Percentiles rank a stretch among this genome's conserved stretches.
These are phyloP conservation scores for Cyrtonyx montezumae DNA, from an alignment of 2,113 vertebrate species.

Conservation along the genomic window DNA sequence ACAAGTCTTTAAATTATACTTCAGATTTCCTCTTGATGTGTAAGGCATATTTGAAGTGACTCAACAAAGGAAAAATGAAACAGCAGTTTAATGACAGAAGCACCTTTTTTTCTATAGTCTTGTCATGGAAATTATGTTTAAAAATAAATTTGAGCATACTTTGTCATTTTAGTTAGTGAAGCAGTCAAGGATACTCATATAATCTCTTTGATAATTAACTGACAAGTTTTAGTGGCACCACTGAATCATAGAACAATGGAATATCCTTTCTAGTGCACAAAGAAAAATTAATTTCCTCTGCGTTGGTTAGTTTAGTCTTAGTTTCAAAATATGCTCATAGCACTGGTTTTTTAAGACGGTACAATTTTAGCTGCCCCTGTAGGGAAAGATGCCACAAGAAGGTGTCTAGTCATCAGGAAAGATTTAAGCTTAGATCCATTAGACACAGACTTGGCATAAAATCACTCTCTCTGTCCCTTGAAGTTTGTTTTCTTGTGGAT, in stretches of 20 bases:
- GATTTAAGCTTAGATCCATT: neutral
- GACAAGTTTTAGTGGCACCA: constrained; percentile 46
- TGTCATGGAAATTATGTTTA: constrained; percentile 55
- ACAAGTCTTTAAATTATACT: neutral
- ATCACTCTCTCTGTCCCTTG: neutral
- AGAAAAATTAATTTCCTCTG: constrained; percentile 7
- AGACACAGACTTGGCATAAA: neutral
- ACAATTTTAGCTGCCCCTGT: neutral
- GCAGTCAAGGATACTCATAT: constrained; percentile 48
- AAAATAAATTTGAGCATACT: constrained; percentile 64
- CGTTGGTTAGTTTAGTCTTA: constrained; percentile 10
- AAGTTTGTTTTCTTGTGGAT: neutral
- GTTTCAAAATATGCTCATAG: neutral
- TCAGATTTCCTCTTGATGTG: constrained; percentile 6
- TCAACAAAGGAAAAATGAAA: constrained; percentile 48
- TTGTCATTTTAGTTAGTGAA: constrained; percentile 52
- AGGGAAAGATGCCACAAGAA: fast-evolving
- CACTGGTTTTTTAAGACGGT: neutral
- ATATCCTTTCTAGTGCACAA: constrained; percentile 8
- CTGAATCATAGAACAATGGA: constrained; percentile 40
- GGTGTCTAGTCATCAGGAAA: neutral
- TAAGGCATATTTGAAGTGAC: constrained; percentile 23
- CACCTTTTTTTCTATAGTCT: neutral
- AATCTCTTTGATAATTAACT: constrained; percentile 66
- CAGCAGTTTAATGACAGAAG: constrained; percentile 2